phyloP scores from a whole-genome alignment of 2,888 invertebrate species.

The Bombylius discolor region DNA sequence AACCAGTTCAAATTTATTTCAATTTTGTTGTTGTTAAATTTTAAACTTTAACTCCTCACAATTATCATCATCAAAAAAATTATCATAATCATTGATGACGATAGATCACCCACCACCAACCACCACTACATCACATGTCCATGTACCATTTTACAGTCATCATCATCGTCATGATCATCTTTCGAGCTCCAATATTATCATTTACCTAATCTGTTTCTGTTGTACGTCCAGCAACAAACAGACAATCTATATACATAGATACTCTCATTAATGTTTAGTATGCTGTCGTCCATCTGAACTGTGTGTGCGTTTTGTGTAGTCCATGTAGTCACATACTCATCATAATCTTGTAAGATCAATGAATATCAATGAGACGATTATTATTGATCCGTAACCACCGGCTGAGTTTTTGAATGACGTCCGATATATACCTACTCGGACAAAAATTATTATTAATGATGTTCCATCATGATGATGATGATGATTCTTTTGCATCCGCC shows the following conservation, averaged over 20 bases:
- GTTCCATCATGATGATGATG: no score
- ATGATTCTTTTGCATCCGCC: no score
- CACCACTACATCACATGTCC: background rate
- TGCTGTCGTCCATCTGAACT: no score
- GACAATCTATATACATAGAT: no score
- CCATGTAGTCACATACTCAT: no score
- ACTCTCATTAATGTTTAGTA: no score
- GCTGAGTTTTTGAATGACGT: constrained; percentile 1
- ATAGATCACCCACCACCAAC: background rate
- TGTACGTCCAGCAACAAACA: no score
- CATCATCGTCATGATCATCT: background rate
- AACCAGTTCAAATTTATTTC: background rate
- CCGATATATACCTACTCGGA: constrained; percentile 1
- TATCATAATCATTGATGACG: background rate
- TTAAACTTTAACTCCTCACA: background rate
- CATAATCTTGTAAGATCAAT: background rate
- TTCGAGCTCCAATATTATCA: no score
- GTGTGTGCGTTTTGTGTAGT: no score
- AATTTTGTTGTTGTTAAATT: background rate
- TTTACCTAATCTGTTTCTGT: no score
- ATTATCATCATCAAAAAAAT: no score
- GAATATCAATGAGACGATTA: constrained; percentile 8
- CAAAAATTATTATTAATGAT: background rate
- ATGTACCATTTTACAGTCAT: background rate
- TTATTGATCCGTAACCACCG: constrained; percentile 1